Evolutionary conservation across 2,888 invertebrate genomes (phyloP).

Genomic region (Drosophila glabriapex): DNA sequence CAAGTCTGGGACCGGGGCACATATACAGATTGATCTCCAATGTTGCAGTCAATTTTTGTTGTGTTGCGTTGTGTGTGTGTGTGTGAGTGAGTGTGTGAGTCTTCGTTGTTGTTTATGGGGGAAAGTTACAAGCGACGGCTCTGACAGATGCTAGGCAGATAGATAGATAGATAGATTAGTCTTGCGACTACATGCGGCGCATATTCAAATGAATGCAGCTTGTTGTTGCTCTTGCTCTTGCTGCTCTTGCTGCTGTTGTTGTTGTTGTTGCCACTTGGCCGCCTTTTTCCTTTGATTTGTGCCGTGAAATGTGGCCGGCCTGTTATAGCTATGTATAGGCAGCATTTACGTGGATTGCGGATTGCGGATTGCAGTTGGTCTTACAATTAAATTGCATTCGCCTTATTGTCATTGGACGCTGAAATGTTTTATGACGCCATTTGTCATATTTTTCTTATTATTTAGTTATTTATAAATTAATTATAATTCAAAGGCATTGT

Average conservation of each 20-base stretch:
- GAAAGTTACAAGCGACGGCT: conserved; percentile 74
- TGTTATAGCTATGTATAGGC: conserved; percentile 35
- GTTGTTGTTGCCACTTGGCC: conserved; percentile 62
- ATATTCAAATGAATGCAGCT: conserved; percentile 79
- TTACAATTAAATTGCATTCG: conserved; percentile 64
- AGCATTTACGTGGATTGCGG: conserved; percentile 38
- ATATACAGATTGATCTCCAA: conserved; percentile 29
- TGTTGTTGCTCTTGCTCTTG: conserved; percentile 4
- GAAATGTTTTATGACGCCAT: conserved; percentile 54
- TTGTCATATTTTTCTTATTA: conserved; percentile 35
- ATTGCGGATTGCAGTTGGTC: conserved; percentile 23
- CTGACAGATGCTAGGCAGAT: conserved; percentile 78
- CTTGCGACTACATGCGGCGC: conserved; percentile 57
- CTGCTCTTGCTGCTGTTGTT: conserved; percentile 21
- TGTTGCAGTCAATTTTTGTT: conserved; percentile 65
- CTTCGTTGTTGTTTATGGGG: conserved; percentile 71
- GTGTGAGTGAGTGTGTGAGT: conserved; percentile 14
- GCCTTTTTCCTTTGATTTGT: conserved; percentile 77
- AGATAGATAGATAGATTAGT: conserved; percentile 56
- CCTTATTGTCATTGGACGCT: conserved; percentile 54
- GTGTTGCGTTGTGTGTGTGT: not conserved
- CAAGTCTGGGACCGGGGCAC: conserved; percentile 30
- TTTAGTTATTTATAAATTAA: conserved; percentile 11
- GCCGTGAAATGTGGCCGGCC: conserved; percentile 58
- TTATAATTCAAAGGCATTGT: conserved; percentile 35